Conservation (phyloP, 1,140 invertebrate species). For the Pteromalus puparum region DNA sequence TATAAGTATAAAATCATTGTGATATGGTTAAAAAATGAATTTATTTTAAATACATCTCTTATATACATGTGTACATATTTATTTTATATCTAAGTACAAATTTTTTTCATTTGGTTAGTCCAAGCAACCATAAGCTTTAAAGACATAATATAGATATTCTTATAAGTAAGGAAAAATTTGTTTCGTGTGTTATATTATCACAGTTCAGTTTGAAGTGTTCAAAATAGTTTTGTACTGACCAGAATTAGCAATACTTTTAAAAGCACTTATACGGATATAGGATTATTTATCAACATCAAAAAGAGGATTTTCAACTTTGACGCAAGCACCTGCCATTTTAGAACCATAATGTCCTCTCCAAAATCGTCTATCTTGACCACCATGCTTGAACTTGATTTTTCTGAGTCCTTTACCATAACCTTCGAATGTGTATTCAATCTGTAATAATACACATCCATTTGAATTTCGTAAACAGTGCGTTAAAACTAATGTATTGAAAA, state of each 20-base stretch:
- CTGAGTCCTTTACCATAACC: slow-evolving; percentile 65
- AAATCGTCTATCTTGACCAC: slow-evolving; percentile 77
- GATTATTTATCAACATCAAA: not conserved
- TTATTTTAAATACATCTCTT: too few relatives aligned
- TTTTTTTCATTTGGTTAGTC: not conserved
- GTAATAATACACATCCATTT: not conserved
- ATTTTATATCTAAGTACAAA: not conserved
- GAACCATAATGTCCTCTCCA: slow-evolving; percentile 82
- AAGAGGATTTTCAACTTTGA: slow-evolving; percentile 66
- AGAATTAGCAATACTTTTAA: not conserved
- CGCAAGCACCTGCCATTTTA: slow-evolving; percentile 80
- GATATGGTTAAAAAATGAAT: too few relatives aligned
- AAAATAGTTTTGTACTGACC: not conserved
- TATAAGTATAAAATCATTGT: too few relatives aligned
- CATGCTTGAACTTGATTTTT: slow-evolving; percentile 63
- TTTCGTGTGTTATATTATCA: not conserved
- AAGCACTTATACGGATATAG: not conserved
- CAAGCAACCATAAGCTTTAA: not conserved
- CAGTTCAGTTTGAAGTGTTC: not conserved
- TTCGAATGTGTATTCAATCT: slow-evolving; percentile 63
- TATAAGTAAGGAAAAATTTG: not conserved
- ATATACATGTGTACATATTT: not conserved
- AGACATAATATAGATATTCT: too few relatives aligned
- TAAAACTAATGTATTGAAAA: slow-evolving; percentile 27
- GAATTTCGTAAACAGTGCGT: not conserved